phyloP scores from a whole-genome alignment of 2,888 invertebrate species.

The Leptogaster cylindrica region DNA sequence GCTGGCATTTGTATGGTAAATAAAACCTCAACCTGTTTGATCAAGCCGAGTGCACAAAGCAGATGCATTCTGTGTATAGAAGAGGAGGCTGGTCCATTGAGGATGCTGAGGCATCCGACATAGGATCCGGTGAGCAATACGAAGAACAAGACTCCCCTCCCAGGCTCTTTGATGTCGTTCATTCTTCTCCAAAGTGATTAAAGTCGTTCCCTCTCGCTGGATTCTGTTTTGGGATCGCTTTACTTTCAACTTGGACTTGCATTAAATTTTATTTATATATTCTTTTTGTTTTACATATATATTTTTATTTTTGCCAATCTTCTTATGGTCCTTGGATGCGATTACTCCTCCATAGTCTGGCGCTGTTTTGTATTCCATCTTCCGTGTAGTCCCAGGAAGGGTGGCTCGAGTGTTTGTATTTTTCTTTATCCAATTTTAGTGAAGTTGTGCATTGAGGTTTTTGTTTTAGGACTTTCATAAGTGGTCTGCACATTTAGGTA shows the following conservation, averaged over 20 bases:
- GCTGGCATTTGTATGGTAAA: conserved; percentile 26
- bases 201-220: conserved; percentile 21
- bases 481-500: conserved; percentile 3
- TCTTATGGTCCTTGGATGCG: neutral
- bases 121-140: neutral
- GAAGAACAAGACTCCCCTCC: neutral
- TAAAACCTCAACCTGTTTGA: conserved; percentile 36
- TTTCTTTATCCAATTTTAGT: conserved; percentile 5
- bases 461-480: neutral
- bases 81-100: conserved; percentile 8
- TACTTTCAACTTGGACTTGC: neutral
- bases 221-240: conserved; percentile 14
- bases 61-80: conserved; percentile 19
- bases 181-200: conserved; percentile 36
- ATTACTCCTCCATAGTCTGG: conserved; percentile 20
- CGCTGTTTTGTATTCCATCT: conserved; percentile 13
- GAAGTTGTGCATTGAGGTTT: neutral
- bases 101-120: conserved; percentile 13
- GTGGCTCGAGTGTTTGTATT: conserved; percentile 10
- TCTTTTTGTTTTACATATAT: conserved; percentile 6
- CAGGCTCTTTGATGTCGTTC: conserved; percentile 32
- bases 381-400: neutral
- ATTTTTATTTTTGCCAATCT: neutral
- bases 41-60: conserved; percentile 12
- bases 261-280: neutral